Evolutionary conservation across 1,140 invertebrate species (phyloP), one percentile per base, ranked within the genome.

Genomic region (Ditylenchus dipsaci): DNA sequence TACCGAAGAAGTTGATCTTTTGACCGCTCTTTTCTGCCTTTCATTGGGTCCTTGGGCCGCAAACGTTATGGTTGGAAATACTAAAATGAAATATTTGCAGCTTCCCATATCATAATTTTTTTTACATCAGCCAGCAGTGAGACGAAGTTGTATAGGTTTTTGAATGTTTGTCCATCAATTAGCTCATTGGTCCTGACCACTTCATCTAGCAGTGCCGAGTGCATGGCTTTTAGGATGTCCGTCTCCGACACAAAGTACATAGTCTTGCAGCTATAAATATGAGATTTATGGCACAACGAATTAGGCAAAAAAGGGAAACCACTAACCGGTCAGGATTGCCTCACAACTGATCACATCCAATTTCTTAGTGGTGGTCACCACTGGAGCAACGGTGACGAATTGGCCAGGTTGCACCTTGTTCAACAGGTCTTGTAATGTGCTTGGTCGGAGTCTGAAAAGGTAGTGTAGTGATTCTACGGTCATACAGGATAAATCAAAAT

Each of bases 211-310:
- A 80, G 58, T 11, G 78, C 78, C 49, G 61, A 63, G 21, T 69
- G 45, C 80, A 82, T 72, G 11, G 80, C 77, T 65, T 82, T 82
- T 17, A 82, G 71, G 79, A 82, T 79, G 53, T 82, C 80, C 9
- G 80, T 83, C 49, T 82, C 80, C 13, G 80, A 82, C 13, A 76
- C 80, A 70, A 75, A 82, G 67, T 83, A 82, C 59, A 82, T 45
- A 15, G 47, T 38, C 56, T 73, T 71, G 27, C 69, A 71, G 1
- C 69, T 71, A n/a, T n/a, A n/a, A n/a, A n/a, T n/a, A n/a, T n/a
- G n/a, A n/a, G 58, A n/a, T n/a, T n/a, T n/a, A n/a, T n/a, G n/a
- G n/a, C n/a, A n/a, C n/a, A n/a, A n/a, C n/a, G n/a, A n/a, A n/a
- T n/a, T n/a, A n/a, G n/a, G n/a, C n/a, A 38, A 38, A 38, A 38